phyloP scores from a whole-genome alignment of 2,113 vertebrate genomes.

The Myotis davidii region DNA sequence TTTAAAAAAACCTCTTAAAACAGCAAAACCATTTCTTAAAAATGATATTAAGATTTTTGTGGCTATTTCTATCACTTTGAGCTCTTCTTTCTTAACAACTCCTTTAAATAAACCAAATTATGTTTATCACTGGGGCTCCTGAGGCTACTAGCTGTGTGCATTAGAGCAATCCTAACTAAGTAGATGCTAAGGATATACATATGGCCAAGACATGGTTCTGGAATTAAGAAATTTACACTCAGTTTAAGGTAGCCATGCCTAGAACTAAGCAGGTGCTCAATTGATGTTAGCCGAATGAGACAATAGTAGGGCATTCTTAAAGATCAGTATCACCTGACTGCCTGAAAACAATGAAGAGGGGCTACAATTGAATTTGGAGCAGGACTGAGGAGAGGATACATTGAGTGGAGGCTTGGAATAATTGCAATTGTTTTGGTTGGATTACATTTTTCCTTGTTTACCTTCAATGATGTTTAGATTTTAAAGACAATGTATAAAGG shows the following conservation, averaged over 20 bases:
- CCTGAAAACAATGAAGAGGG: neutral
- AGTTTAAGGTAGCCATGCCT: neutral
- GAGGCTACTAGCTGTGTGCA: neutral
- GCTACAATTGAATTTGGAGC: neutral
- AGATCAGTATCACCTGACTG: neutral
- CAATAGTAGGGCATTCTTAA: neutral
- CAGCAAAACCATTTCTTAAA: constrained; percentile 9
- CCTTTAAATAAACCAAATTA: constrained; percentile 19
- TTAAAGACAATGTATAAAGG: neutral
- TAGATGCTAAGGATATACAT: neutral
- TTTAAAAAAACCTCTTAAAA: constrained; percentile 26
- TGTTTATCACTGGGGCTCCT: neutral
- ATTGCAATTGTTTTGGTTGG: neutral
- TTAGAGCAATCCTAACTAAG: neutral
- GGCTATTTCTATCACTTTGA: constrained; percentile 1
- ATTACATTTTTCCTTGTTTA: neutral
- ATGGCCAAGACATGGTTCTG: neutral
- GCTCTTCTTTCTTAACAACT: constrained; percentile 20
- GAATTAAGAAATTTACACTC: neutral
- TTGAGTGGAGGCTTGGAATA: neutral
- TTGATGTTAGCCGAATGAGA: neutral
- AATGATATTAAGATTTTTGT: constrained; percentile 23
- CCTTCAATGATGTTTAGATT: neutral
- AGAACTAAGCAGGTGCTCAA: neutral
- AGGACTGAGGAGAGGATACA: neutral